Conservation (phyloP, 2,113 vertebrate genomes). For the Psammodynastes pulverulentus region DNA sequence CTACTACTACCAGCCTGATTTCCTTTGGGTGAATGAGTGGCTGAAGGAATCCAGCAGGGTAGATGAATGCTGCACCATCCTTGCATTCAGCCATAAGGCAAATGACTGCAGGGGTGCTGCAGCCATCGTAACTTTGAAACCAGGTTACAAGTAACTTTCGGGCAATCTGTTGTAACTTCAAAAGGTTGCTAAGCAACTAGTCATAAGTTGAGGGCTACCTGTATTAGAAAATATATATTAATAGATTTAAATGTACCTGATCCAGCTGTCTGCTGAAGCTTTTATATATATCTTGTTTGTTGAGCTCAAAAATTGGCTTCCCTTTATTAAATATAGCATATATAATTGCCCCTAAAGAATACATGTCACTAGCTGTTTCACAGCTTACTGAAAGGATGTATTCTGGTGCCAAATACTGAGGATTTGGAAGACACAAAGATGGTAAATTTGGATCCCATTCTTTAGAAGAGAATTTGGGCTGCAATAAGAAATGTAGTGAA, state of each 20-base stretch:
- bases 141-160: background rate
- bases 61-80: background rate
- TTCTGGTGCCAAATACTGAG: conserved; percentile 95
- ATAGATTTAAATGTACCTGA: conserved; percentile 75
- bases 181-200: background rate
- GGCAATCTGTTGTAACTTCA: background rate
- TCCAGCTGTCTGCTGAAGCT: conserved; percentile 97
- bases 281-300: conserved; percentile 98
- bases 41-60: background rate
- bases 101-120: background rate
- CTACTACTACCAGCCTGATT: background rate
- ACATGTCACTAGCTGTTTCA: conserved; percentile 97
- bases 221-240: background rate
- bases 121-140: background rate
- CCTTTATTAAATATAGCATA: conserved; percentile 98
- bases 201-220: background rate
- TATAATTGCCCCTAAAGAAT: conserved; percentile 89
- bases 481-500: conserved; percentile 50
- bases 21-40: background rate
- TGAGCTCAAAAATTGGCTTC: conserved; percentile 94
- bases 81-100: background rate
- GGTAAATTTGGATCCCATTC: conserved; percentile 98
- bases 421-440: conserved; percentile 92
- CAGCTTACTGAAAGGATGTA: conserved; percentile 99
- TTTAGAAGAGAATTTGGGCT: conserved; percentile 92